Evolutionary conservation across 2,113 vertebrate genomes (phyloP).

Genomic region (Panthera leo): DNA sequence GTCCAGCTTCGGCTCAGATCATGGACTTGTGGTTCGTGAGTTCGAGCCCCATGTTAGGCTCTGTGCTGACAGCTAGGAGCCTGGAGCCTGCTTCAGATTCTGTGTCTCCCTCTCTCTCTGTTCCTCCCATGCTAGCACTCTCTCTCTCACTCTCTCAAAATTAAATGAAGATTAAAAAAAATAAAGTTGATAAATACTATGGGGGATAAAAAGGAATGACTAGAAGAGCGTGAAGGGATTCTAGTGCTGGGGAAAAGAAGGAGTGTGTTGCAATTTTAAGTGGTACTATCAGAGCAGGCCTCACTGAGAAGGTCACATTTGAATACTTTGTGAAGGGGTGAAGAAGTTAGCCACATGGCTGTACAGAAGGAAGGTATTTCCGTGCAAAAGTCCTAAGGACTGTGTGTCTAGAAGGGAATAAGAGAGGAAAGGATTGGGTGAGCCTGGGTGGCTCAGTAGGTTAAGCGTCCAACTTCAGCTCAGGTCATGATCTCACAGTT

Average conservation of each 20-base stretch:
- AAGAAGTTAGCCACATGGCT: background rate
- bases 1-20: too few species aligned
- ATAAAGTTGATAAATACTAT: background rate
- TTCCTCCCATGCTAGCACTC: too few species aligned
- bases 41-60: too few species aligned
- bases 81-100: too few species aligned
- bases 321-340: background rate
- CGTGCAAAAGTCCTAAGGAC: background rate
- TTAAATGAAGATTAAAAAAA: too few species aligned
- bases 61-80: too few species aligned
- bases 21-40: too few species aligned
- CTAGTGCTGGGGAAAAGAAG: background rate
- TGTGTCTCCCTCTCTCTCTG: too few species aligned
- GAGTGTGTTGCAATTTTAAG: background rate
- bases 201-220: background rate
- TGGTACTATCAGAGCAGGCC: background rate
- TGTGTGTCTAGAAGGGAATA: background rate
- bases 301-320: background rate
- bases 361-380: background rate
- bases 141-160: too few species aligned
- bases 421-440: background rate
- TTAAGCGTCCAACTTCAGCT: too few species aligned
- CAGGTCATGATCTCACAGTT: too few species aligned
- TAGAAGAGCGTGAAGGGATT: background rate
- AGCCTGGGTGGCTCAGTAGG: too few species aligned